Evolutionary conservation across 2,113 vertebrate genomes (phyloP), one percentile per base, ranked within the genome.

Genomic region (Terrapene triunguis): DNA sequence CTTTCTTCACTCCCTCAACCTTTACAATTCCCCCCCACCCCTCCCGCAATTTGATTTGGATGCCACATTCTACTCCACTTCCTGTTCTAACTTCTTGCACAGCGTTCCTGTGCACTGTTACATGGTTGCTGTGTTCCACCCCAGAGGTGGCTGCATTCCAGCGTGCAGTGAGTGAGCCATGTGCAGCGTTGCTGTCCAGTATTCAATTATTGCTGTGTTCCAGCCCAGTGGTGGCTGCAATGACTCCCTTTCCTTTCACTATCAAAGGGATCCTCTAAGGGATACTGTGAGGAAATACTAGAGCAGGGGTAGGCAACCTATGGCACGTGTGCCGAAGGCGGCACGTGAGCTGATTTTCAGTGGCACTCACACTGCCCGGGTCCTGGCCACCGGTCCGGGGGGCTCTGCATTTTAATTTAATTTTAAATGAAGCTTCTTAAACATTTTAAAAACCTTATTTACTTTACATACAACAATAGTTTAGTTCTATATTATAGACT

Each of bases 61-160:
- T 4, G 35, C 4, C 24, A 7, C 22, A 2, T 22, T 3, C 35
- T 25, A 1, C 0, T 0, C 5, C 74, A 74, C 35, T 62, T 19
- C 65, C 35, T 69, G 65, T 21, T 8, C 65, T 65, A 32, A 27
- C 13, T 8, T 72, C n/a, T 38, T 38, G 65, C n/a, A 10, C 12
- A 12, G 10, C 11, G 48, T 22, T 4, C 53, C 38, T 44, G 53
- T 29, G 81, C 53, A 24, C 22, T 42, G n/a, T 42, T 29, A 50
- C 29, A 27, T 47, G 24, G 24, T 16, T 50, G 78, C 74, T 10
- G 5, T 7, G 80, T 35, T 24, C 50, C 10, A 8, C 25, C 53
- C 80, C n/a, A 17, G 3, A 53, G 42, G 72, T 24, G 38, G 72
- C n/a, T 44, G 69, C 19, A 72, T 38, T 72, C n/a, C 69, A 24